Percentiles rank a stretch among this genome's conserved stretches.
These are phyloP conservation scores for Cataglyphis hispanica DNA, from an alignment of 1,140 invertebrate genomes.

Conservation along the genomic window DNA sequence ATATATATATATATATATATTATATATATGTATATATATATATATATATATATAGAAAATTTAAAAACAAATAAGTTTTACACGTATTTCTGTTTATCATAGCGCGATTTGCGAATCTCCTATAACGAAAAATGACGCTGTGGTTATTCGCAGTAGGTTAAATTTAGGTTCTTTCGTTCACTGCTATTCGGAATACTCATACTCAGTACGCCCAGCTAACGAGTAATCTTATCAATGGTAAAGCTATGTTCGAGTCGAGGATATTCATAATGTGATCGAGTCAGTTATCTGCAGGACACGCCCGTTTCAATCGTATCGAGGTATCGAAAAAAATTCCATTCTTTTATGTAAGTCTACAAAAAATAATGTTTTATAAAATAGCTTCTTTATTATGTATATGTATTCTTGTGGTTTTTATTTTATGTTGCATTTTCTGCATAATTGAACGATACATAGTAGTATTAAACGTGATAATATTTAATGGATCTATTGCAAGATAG, in stretches of 20 bases:
- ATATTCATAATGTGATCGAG: neutral
- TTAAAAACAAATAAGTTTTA: neutral
- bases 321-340: neutral
- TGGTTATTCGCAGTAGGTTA: neutral
- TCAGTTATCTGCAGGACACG: conserved; percentile 6
- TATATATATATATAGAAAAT: too few relatives aligned
- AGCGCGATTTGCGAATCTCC: too few relatives aligned
- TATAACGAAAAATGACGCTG: neutral
- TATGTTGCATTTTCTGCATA: neutral
- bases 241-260: neutral
- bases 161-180: conserved; percentile 16
- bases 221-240: conserved; percentile 48
- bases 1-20: too few relatives aligned
- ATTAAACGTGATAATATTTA: neutral
- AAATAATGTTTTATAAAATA: neutral
- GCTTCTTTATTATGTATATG: neutral
- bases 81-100: neutral
- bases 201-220: neutral
- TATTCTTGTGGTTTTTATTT: neutral
- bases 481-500: neutral
- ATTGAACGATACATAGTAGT: neutral
- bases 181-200: neutral
- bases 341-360: conserved; percentile 13
- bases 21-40: too few relatives aligned
- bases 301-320: neutral